Evolutionary conservation across 1,140 invertebrate genomes (phyloP).

Genomic region (Globodera ellingtonae): DNA sequence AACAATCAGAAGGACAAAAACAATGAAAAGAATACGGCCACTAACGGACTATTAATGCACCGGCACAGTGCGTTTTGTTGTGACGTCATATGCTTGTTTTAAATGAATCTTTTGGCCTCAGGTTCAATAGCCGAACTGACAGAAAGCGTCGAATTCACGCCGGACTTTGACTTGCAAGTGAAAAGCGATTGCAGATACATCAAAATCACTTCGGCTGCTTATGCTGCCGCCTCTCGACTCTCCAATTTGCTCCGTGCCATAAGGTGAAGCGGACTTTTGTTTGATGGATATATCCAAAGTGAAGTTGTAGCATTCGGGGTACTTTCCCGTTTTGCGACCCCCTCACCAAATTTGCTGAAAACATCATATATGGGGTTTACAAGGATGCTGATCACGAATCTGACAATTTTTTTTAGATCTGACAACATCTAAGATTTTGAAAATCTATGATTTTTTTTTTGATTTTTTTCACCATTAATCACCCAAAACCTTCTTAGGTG

Average conservation of each 20-base stretch:
- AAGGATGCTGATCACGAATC: no score
- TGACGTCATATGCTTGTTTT: slow-evolving; percentile 22
- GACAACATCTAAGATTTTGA: no score
- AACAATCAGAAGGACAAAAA: slow-evolving; percentile 21
- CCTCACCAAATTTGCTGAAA: no score
- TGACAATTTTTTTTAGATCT: no score
- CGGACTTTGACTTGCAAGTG: slow-evolving; percentile 53
- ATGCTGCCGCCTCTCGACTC: slow-evolving; percentile 32
- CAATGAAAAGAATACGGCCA: background rate
- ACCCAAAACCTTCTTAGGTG: no score
- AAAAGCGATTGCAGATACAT: slow-evolving; percentile 52
- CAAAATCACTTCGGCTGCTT: slow-evolving; percentile 50
- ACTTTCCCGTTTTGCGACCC: no score
- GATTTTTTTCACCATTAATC: no score
- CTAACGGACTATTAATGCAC: slow-evolving; percentile 32
- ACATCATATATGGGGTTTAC: no score
- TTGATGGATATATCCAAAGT: no score
- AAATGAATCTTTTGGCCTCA: slow-evolving; percentile 4
- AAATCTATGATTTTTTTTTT: no score
- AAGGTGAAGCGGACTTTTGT: slow-evolving; percentile 15
- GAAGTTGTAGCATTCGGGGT: no score
- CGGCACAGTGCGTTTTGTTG: slow-evolving; percentile 20
- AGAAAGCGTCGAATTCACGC: slow-evolving; percentile 46
- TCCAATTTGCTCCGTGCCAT: slow-evolving; percentile 32
- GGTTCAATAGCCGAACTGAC: slow-evolving; percentile 31